A percentile compares a stretch with the other conserved stretches of the same genome.
Conservation (phyloP, 2,113 vertebrate genomes). For the Plectropomus leopardus region DNA sequence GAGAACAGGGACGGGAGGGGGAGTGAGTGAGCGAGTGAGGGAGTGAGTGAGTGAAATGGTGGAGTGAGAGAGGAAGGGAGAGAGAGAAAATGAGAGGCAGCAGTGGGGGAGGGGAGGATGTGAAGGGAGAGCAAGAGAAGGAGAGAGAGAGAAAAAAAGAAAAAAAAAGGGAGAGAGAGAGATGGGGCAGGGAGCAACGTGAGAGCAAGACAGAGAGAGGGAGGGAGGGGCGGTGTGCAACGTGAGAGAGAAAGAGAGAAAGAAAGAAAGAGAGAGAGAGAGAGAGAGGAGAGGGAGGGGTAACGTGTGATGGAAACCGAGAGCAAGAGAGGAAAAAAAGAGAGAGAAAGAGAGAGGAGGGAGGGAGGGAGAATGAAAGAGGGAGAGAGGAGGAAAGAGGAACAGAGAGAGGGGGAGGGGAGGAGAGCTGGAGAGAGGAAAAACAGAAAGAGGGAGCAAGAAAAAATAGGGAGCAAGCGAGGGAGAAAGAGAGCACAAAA, state of each 20-base stretch:
- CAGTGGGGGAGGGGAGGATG: conserved; percentile 76
- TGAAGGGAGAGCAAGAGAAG: conserved; percentile 61
- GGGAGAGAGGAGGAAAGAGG: conserved; percentile 43
- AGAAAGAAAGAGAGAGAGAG: conserved; percentile 20
- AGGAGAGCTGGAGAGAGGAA: conserved; percentile 57
- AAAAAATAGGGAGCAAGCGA: conserved; percentile 50
- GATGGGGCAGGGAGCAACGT: conserved; percentile 50
- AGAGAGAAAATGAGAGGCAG: conserved; percentile 67
- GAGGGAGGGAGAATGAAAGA: conserved; percentile 29
- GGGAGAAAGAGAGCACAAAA: conserved; percentile 55
- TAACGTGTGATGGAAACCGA: conserved; percentile 59
- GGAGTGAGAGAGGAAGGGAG: conserved; percentile 53
- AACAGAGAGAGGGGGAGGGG: conserved; percentile 55
- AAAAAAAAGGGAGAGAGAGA: conserved; percentile 20
- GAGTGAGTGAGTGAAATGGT: conserved; percentile 46
- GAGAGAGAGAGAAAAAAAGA: conserved; percentile 32
- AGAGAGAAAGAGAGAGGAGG: conserved; percentile 11
- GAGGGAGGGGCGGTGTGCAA: conserved; percentile 47
- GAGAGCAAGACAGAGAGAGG: conserved; percentile 31
- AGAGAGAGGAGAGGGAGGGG: conserved; percentile 42
- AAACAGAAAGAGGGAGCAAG: conserved; percentile 63
- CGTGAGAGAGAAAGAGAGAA: conserved; percentile 48
- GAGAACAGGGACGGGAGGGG: conserved; percentile 64
- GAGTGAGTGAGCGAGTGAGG: conserved; percentile 53
- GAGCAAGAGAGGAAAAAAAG: conserved; percentile 46